A percentile compares a stretch with the other conserved stretches of the same genome.
Evolutionary conservation across 2,888 invertebrate species (phyloP).

Genomic region (Fragum whitleyi): DNA sequence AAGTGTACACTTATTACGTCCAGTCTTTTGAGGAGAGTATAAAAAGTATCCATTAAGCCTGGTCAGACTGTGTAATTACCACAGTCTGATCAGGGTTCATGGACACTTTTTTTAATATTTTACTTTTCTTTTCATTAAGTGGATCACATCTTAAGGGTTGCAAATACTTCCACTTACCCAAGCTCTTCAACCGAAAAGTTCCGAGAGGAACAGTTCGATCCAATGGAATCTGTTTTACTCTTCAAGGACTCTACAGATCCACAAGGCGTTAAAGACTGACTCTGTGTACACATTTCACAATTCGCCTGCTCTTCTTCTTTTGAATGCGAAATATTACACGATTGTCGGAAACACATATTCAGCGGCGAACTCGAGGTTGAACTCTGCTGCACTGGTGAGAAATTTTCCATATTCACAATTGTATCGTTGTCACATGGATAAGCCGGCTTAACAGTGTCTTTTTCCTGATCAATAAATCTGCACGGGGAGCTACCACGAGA

Average conservation of each 20-base stretch:
- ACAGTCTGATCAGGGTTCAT: no score
- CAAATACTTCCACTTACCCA: conserved; percentile 33
- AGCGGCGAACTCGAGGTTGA: conserved; percentile 4
- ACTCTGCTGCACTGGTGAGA: conserved; percentile 22
- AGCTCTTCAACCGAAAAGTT: conserved; percentile 42
- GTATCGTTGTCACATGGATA: not conserved
- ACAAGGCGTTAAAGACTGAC: not conserved
- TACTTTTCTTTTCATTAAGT: no score
- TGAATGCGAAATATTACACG: conserved; percentile 18
- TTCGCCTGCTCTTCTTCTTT: not conserved
- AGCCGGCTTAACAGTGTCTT: conserved; percentile 23
- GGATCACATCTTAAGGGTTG: no score
- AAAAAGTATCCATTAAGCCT: no score
- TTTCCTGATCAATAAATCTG: conserved; percentile 5
- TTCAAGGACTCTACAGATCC: conserved; percentile 4
- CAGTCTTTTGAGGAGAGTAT: no score
- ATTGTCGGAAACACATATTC: not conserved
- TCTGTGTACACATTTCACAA: conserved; percentile 6
- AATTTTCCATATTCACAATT: conserved; percentile 2
- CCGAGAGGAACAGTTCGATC: not conserved
- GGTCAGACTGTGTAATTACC: no score
- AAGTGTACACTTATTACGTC: no score
- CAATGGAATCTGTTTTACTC: conserved; percentile 12
- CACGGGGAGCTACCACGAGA: not conserved
- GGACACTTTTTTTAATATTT: no score